phyloP scores from a whole-genome alignment of 2,113 vertebrate genomes.

The Apteryx owenii region DNA sequence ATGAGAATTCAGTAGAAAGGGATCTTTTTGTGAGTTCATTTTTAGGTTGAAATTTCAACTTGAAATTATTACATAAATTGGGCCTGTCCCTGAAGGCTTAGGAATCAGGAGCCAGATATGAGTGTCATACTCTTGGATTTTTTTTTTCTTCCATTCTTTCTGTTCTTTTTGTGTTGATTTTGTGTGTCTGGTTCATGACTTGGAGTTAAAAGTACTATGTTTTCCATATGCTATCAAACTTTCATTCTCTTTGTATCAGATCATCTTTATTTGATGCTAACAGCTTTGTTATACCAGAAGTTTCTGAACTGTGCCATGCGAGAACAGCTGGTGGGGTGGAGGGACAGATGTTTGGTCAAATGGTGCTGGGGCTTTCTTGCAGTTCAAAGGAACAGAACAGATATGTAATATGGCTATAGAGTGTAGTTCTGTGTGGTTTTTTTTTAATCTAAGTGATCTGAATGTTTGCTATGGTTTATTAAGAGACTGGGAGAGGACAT shows the following conservation, averaged over 20 bases:
- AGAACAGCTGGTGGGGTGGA: constrained; percentile 59
- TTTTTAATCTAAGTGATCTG: constrained; percentile 13
- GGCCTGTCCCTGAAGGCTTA: neutral
- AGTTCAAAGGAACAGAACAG: constrained; percentile 16
- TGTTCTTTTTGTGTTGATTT: neutral
- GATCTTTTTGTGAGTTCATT: neutral
- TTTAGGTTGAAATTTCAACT: neutral
- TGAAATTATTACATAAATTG: neutral
- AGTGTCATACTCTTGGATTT: neutral
- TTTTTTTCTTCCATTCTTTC: neutral
- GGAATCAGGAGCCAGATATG: neutral
- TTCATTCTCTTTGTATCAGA: constrained; percentile 30
- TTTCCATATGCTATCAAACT: constrained; percentile 53
- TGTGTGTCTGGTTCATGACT: neutral
- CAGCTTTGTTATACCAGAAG: constrained; percentile 53
- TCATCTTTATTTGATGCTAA: constrained; percentile 49
- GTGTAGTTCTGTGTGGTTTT: neutral
- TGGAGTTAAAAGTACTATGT: constrained; percentile 18
- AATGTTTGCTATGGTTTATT: constrained; percentile 25
- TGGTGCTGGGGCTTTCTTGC: constrained; percentile 31
- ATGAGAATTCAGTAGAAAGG: neutral
- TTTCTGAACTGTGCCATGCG: constrained; percentile 1
- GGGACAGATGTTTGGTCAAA: constrained; percentile 70
- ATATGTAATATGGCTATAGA: neutral
- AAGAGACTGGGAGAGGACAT: neutral